Base-by-base conservation (phyloP, 2,888 invertebrate genomes). In the Allophyes oxyacanthae region DNA sequence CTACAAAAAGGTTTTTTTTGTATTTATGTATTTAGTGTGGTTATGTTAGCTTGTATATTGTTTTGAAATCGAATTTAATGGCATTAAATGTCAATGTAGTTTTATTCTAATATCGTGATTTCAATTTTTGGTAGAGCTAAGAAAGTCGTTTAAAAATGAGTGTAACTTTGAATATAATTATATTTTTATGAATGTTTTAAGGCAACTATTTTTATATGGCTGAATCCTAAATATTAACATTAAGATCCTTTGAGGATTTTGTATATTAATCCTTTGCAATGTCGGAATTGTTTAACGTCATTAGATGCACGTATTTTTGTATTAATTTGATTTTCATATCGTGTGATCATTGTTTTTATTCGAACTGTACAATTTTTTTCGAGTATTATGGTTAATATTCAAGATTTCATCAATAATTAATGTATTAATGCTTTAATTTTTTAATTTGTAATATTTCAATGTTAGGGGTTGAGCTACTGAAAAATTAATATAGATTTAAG, bases 201-300 rank as follows among this genome's bases (percentile, higher is more conserved):
- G 43, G 15, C 15, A 41, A 57, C 64, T 64, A 68, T 75, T 73
- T 75, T 75, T 68, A 64, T 71, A 77, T 73, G 72, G 72, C 77
- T 77, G 44, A 72, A 70, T 77, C 62, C 77, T 75, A 75, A 77
- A 75, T 64, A 72, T 65, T 71, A 71, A 53, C 36, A 26, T 37
- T 69, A 74, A 57, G 41, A 42, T 50, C 69, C 72, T 66, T 61
- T 50, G 32, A 60, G 66, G 64, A 57, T 30, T 63, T 51, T 75
- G 63, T 64, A 76, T 56, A 57, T 60, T 53, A 53, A 65, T 62
- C 53, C 53, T 73, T 75, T 76, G 77, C 77, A 76, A 73, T 73
- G 77, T 71, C 38, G 77, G 75, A 76, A 76, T 75, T 76, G 77
- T 67, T 75, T 67, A 63, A 50, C 41, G 52, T 74, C 61, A 42